Percentiles rank a stretch among this genome's conserved stretches.
Conservation (phyloP, 1,140 invertebrate genomes). For the Melanaphis sacchari region DNA sequence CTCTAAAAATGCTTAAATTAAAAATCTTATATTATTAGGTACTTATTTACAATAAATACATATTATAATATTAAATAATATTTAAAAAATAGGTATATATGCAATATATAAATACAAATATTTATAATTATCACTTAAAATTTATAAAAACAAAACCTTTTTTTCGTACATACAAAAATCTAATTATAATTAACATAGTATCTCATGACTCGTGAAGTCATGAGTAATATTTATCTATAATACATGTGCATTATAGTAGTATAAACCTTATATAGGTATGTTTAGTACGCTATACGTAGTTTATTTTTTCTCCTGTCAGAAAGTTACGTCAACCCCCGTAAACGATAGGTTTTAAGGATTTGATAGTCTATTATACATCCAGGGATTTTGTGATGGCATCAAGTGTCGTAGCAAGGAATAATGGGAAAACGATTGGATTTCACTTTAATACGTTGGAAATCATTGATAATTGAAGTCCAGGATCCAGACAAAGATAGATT, state of each 20-base stretch:
- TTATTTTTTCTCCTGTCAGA: slow-evolving; percentile 8
- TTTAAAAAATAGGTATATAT: too few relatives aligned
- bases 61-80: too few relatives aligned
- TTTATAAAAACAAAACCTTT: neutral
- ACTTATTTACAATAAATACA: neutral
- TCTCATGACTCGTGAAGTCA: too few relatives aligned
- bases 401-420: slow-evolving; percentile 7
- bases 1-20: neutral
- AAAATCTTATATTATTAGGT: neutral
- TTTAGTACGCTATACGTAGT: neutral
- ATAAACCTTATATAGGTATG: neutral
- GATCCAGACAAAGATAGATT: slow-evolving; percentile 46
- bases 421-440: slow-evolving; percentile 24
- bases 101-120: too few relatives aligned
- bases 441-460: slow-evolving; percentile 43
- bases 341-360: slow-evolving; percentile 11
- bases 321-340: slow-evolving; percentile 31
- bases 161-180: neutral
- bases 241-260: neutral
- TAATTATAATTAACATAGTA: neutral
- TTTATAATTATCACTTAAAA: neutral
- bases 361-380: slow-evolving; percentile 33
- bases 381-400: neutral
- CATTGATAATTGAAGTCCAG: slow-evolving; percentile 51
- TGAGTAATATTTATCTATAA: neutral